Percentiles rank a stretch among this genome's conserved stretches.
These are phyloP conservation scores for Cottus gobio DNA, from an alignment of 2,113 vertebrate genomes.

Conservation along the genomic window DNA sequence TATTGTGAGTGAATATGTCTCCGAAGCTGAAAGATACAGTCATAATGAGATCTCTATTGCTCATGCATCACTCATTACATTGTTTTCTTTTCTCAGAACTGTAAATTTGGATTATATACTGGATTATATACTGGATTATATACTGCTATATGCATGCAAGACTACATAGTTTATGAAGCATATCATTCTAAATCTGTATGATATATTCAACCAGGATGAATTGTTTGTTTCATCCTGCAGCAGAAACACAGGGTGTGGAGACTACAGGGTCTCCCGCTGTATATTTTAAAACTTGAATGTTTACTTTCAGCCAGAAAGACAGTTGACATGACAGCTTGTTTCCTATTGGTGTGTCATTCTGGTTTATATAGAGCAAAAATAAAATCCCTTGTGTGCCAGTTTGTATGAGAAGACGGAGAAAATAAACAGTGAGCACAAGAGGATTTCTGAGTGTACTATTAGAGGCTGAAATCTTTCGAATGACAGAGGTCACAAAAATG, in stretches of 20 bases:
- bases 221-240: conserved; percentile 13
- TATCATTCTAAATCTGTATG: background rate
- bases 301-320: conserved; percentile 22
- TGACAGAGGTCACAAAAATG: conserved; percentile 38
- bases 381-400: conserved; percentile 8
- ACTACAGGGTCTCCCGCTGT: background rate
- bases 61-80: background rate
- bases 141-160: background rate
- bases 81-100: background rate
- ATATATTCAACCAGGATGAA: background rate
- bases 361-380: conserved; percentile 13
- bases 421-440: conserved; percentile 28
- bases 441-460: conserved; percentile 16
- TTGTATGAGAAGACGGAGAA: conserved; percentile 23
- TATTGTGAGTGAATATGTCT: conserved; percentile 48
- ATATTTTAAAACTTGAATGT: conserved; percentile 22
- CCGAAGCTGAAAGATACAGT: conserved; percentile 38
- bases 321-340: conserved; percentile 9
- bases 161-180: background rate
- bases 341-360: conserved; percentile 7
- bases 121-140: conserved; percentile 6
- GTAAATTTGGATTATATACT: background rate
- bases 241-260: conserved; percentile 20
- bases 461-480: conserved; percentile 28
- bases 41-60: conserved; percentile 17